Evolutionary conservation across 2,113 vertebrate species (phyloP).

Genomic region (Alethe diademata): DNA sequence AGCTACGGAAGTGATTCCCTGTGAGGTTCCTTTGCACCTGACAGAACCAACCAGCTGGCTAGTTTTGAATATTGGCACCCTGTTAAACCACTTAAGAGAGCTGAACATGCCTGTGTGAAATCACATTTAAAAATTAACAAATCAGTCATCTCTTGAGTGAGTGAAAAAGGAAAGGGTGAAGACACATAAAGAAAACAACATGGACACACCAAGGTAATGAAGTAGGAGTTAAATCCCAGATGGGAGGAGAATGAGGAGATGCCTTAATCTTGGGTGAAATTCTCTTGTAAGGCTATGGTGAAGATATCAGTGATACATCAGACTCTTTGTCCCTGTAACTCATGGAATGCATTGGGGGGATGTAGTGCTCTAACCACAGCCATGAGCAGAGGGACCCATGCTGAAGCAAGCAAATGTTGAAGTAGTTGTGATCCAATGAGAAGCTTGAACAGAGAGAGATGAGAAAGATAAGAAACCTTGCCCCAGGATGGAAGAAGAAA

Average conservation of each 20-base stretch:
- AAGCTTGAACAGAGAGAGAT: no score
- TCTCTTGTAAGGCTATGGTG: background rate
- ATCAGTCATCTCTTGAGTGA: background rate
- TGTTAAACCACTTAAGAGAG: background rate
- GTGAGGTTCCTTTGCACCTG: background rate
- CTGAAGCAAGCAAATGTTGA: no score
- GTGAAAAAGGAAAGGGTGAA: background rate
- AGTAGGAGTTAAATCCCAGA: background rate
- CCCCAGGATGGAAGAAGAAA: no score
- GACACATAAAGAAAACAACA: background rate
- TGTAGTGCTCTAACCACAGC: no score
- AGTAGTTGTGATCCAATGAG: no score
- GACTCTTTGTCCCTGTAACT: background rate
- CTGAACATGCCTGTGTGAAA: background rate
- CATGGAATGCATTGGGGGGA: background rate
- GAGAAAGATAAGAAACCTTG: no score
- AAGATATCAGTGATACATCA: background rate
- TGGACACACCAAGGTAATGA: background rate
- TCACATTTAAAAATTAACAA: background rate
- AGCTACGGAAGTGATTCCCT: background rate
- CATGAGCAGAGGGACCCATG: no score
- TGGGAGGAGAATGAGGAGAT: background rate
- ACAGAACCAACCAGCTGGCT: background rate
- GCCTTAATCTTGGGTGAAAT: background rate
- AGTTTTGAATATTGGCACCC: background rate